Conservation (phyloP, 2,113 vertebrate genomes). For the Mesembrinibis cayennensis region DNA sequence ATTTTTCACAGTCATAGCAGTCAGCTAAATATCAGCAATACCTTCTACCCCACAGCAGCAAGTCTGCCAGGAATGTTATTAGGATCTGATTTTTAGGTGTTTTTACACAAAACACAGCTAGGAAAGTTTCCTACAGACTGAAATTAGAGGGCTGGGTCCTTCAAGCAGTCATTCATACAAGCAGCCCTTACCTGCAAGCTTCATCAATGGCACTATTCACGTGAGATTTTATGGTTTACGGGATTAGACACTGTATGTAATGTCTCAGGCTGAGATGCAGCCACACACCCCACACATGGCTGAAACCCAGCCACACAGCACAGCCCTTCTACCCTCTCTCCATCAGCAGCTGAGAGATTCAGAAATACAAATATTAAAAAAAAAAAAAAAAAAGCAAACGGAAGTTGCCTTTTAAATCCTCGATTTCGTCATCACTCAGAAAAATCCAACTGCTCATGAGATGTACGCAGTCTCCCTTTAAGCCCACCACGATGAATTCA, state of each 20-base stretch:
- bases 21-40: neutral
- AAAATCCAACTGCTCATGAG: neutral
- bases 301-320: neutral
- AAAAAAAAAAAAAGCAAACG: neutral
- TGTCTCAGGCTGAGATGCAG: neutral
- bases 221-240: constrained; percentile 41
- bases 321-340: neutral
- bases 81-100: constrained; percentile 31
- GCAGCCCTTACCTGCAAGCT: neutral
- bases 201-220: constrained; percentile 55
- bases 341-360: neutral
- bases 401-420: constrained; percentile 12
- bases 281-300: neutral
- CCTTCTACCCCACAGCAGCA: neutral
- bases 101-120: constrained; percentile 58
- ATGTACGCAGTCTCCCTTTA: neutral
- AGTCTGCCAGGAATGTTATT: constrained; percentile 3
- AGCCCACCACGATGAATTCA: neutral
- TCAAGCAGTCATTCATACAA: constrained; percentile 18
- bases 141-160: neutral
- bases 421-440: neutral
- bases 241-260: constrained; percentile 58
- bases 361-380: neutral
- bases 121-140: constrained; percentile 13
- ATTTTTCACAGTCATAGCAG: neutral